Conservation (phyloP, 2,888 invertebrate genomes). For the Ectropis crepuscularia region DNA sequence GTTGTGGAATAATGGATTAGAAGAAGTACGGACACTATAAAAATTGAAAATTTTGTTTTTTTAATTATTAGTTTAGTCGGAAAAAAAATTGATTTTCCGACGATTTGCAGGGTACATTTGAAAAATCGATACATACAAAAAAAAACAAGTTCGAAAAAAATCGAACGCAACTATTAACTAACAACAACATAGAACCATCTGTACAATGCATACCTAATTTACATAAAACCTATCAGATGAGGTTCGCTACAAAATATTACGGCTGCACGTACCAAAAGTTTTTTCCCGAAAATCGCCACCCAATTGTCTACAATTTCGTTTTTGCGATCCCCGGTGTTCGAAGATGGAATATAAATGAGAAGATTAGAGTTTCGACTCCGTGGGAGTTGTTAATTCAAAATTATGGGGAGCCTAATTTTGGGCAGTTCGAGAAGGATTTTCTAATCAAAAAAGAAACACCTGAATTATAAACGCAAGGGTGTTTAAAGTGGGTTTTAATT, state of each 20-base stretch:
- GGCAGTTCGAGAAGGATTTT: constrained; percentile 23
- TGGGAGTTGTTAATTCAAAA: constrained; percentile 33
- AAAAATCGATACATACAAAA: too few relatives aligned
- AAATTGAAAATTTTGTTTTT: too few relatives aligned
- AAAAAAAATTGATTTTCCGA: too few relatives aligned
- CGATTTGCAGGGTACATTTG: too few relatives aligned
- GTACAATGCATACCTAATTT: constrained; percentile 1
- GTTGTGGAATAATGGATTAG: too few relatives aligned
- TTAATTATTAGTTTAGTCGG: too few relatives aligned
- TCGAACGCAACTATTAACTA: too few relatives aligned
- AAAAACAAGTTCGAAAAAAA: too few relatives aligned
- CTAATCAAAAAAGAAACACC: constrained; percentile 28
- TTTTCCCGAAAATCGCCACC: constrained; percentile 21
- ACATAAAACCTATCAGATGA: constrained; percentile 9
- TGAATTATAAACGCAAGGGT: constrained; percentile 14
- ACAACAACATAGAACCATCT: too few relatives aligned
- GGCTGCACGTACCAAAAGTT: constrained; percentile 24
- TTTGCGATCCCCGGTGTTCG: constrained; percentile 32
- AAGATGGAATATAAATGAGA: constrained; percentile 34
- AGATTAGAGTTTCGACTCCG: constrained; percentile 22
- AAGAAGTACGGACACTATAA: too few relatives aligned
- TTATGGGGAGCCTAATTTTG: constrained; percentile 33
- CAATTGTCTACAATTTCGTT: constrained; percentile 31
- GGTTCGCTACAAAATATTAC: constrained; percentile 11
- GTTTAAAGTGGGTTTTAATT: constrained; percentile 9